Base-by-base conservation (phyloP, 2,888 invertebrate species). In the Scaptomyza polygonia region DNA sequence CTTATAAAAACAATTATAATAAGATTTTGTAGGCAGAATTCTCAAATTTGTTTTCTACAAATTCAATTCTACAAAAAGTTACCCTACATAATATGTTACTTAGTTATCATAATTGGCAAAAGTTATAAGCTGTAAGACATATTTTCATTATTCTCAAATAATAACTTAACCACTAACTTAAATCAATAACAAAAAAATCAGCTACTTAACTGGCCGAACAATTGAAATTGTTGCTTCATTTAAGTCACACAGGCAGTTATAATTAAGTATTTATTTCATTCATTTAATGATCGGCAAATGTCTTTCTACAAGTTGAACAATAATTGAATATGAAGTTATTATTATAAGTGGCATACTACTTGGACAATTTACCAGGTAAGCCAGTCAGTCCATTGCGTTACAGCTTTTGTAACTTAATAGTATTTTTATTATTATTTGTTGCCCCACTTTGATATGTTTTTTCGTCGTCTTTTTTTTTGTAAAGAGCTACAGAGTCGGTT, bases 221-320 rank as follows among this genome's bases (percentile, higher is more conserved):
- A 39, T 40, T 14, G 30, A 49, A 58, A 51, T 36, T 61, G 55
- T 64, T 52, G 61, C 59, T 66, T 59, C 54, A 39, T 30, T 45
- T 61, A 4, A 54, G 58, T 77, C 79, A 76, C 76, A 79, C 79
- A 80, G 75, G 75, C 68, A 77, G 58, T 69, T 77, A 72, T 77
- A 74, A 71, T 66, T 52, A 73, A 68, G 48, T 81, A 88, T 88
- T 87, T 80, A 80, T 87, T 88, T 87, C 78, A 88, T 87, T 83
- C 65, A 64, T 75, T 72, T 85, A 83, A 87, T 81, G 74, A 79
- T 77, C 81, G 71, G 74, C 65, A 72, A 83, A 74, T 76, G 73
- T 67, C 68, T 58, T 52, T 66, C 67, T 58, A 61, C 70, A 18
- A 39, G 18, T 52, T 25, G 39, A 5, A 14, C 36, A 51, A 59